These are phyloP conservation scores for Pandemis corylana DNA, from an alignment of 2,888 invertebrate species.

Conservation along the genomic window DNA sequence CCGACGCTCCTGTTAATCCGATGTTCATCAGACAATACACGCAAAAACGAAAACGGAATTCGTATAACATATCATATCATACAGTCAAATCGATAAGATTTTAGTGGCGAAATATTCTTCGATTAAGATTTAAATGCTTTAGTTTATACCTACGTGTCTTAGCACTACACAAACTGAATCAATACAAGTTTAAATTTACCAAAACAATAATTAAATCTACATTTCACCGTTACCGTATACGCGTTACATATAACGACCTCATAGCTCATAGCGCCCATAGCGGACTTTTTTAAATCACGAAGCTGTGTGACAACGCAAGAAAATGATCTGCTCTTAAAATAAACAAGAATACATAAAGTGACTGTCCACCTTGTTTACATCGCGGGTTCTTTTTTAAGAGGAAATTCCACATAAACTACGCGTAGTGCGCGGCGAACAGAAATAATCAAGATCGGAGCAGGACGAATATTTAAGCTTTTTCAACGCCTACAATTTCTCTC, in stretches of 20 bases:
- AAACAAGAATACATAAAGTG: slow-evolving; percentile 28
- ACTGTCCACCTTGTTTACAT: slow-evolving; percentile 34
- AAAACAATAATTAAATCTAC: not conserved
- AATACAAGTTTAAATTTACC: too few relatives aligned
- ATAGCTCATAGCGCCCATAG: not conserved
- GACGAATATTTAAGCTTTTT: slow-evolving; percentile 49
- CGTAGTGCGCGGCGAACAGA: slow-evolving; percentile 51
- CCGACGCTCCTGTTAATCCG: slow-evolving; percentile 79
- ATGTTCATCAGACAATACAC: slow-evolving; percentile 72
- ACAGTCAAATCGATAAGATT: not conserved
- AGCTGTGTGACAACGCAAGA: slow-evolving; percentile 4
- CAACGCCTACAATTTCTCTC: slow-evolving; percentile 62
- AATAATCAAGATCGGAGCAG: slow-evolving; percentile 39
- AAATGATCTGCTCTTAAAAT: slow-evolving; percentile 21
- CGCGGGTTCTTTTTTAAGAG: slow-evolving; percentile 41
- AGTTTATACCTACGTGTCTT: too few relatives aligned
- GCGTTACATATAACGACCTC: too few relatives aligned
- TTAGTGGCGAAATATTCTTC: not conserved
- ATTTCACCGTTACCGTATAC: not conserved
- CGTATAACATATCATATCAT: slow-evolving; percentile 48
- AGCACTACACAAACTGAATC: too few relatives aligned
- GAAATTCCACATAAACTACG: slow-evolving; percentile 53
- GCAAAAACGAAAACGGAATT: slow-evolving; percentile 63
- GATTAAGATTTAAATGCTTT: not conserved
- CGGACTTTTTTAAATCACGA: not conserved